Conservation (phyloP, 2,888 invertebrate species). For the Tenthredo amoena region DNA sequence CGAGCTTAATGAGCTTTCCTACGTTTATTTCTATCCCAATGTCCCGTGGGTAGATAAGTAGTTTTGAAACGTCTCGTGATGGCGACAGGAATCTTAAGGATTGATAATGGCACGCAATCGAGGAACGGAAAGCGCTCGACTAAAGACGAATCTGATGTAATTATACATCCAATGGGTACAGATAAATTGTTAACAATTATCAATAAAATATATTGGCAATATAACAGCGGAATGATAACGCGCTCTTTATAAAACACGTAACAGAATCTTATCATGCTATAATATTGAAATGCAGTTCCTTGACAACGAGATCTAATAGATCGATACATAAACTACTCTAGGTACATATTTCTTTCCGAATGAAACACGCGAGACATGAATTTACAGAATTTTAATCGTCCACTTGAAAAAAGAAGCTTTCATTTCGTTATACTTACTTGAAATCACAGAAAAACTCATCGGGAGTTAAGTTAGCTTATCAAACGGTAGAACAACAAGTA, state of each 20-base stretch:
- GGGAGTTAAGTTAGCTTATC: background rate
- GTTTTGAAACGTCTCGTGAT: constrained; percentile 13
- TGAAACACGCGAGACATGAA: constrained; percentile 23
- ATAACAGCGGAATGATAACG: background rate
- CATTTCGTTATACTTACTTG: background rate
- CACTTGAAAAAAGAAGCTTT: background rate
- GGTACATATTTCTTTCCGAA: background rate
- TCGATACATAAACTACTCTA: constrained; percentile 65
- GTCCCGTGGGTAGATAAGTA: background rate
- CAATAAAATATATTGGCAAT: constrained; percentile 27
- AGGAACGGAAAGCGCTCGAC: background rate
- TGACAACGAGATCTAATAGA: constrained; percentile 72
- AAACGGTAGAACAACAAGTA: background rate
- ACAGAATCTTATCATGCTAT: constrained; percentile 72
- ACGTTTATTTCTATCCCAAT: background rate
- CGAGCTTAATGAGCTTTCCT: constrained; percentile 11
- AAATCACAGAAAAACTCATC: background rate
- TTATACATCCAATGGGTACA: background rate
- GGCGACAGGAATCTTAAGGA: background rate
- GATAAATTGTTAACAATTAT: constrained; percentile 29
- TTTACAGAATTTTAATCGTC: constrained; percentile 1
- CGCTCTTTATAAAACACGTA: constrained; percentile 61
- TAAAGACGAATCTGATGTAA: constrained; percentile 15
- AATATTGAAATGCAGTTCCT: constrained; percentile 74
- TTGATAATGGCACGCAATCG: constrained; percentile 17